Evolutionary conservation across 2,113 vertebrate genomes (phyloP).

Genomic region (Hymenochirus boettgeri): DNA sequence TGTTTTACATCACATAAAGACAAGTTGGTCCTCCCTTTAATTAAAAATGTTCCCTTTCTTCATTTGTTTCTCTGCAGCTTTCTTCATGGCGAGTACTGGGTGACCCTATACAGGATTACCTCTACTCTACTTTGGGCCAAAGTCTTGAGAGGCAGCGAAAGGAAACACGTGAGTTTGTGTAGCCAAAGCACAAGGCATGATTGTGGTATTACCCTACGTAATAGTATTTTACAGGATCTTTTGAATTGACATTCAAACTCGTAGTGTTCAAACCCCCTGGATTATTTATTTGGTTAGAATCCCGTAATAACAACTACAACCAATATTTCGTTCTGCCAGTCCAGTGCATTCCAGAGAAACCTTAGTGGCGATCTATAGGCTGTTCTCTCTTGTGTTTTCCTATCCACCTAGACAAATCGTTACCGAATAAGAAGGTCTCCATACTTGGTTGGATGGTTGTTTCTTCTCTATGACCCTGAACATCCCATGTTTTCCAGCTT

Average conservation of each 20-base stretch:
- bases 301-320: background rate
- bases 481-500: conserved; percentile 88
- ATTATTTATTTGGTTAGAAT: background rate
- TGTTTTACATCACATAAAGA: too few species aligned
- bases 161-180: conserved; percentile 77
- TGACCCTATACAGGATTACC: conserved; percentile 78
- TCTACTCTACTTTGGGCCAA: conserved; percentile 86
- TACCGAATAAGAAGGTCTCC: conserved; percentile 85
- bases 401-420: conserved; percentile 86
- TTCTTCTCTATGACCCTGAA: conserved; percentile 84
- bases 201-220: background rate
- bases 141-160: conserved; percentile 86
- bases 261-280: too few species aligned
- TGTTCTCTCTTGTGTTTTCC: conserved; percentile 3
- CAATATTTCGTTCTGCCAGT: too few species aligned
- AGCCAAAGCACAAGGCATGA: background rate
- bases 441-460: conserved; percentile 90
- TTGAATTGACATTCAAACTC: too few species aligned
- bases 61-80: conserved; percentile 53
- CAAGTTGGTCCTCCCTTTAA: too few species aligned
- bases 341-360: too few species aligned
- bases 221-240: background rate
- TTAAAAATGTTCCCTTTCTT: too few species aligned
- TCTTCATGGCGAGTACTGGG: conserved; percentile 85
- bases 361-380: too few species aligned